phyloP scores from a whole-genome alignment of 1,140 invertebrate genomes.

The Chymomyza costata region DNA sequence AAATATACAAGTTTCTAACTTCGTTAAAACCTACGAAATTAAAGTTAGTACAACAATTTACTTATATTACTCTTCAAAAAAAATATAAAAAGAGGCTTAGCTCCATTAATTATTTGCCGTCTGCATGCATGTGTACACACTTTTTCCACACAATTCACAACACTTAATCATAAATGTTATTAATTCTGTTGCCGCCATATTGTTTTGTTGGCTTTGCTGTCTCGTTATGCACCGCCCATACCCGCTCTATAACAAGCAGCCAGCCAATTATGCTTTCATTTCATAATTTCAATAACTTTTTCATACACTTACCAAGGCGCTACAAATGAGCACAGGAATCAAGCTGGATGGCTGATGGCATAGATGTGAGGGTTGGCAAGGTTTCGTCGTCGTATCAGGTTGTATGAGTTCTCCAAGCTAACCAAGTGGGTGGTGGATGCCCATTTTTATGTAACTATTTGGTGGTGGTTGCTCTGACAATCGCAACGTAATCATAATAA shows the following conservation, averaged over 20 bases:
- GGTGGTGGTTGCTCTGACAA: constrained; percentile 48
- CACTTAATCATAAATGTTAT: constrained; percentile 44
- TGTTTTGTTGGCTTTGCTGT: constrained; percentile 29
- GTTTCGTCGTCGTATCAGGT: too few species aligned
- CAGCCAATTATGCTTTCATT: constrained; percentile 66
- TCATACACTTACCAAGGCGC: constrained; percentile 50
- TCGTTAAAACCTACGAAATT: too few species aligned
- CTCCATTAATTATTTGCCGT: constrained; percentile 52
- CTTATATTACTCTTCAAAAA: too few species aligned
- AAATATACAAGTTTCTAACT: too few species aligned
- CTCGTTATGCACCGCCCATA: constrained; percentile 33
- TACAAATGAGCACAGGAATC: constrained; percentile 12
- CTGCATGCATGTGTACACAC: background rate
- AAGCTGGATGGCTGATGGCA: constrained; percentile 20
- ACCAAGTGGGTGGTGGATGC: constrained; percentile 23
- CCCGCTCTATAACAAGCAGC: constrained; percentile 1
- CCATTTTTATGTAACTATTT: constrained; percentile 63
- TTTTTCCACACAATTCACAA: background rate
- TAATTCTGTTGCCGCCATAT: constrained; percentile 41
- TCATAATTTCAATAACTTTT: constrained; percentile 71
- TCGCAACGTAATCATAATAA: constrained; percentile 32
- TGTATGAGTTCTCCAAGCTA: too few species aligned
- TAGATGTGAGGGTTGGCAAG: constrained; percentile 45
- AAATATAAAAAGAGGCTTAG: too few species aligned
- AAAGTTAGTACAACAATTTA: too few species aligned